phyloP scores from a whole-genome alignment of 2,113 vertebrate species.

The Coptodon rendalli region DNA sequence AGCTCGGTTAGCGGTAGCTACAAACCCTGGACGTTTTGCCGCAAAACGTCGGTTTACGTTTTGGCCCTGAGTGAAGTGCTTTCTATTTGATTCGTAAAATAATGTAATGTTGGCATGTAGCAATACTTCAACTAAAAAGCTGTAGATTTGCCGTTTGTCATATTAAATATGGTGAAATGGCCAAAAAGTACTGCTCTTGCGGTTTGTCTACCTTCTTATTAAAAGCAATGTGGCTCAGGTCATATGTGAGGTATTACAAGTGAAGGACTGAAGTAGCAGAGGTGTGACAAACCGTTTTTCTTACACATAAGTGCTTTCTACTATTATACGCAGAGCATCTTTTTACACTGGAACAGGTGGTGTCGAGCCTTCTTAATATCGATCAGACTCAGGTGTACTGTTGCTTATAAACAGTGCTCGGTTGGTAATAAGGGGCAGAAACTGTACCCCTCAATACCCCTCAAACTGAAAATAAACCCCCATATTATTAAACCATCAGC shows the following conservation, averaged over 20 bases:
- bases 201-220: not conserved
- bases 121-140: not conserved
- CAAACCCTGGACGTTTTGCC: not conserved
- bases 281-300: not conserved
- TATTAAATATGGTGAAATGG: not conserved
- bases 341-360: not conserved
- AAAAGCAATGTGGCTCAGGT: not conserved
- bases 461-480: not conserved
- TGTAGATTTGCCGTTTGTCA: not conserved
- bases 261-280: accelerated
- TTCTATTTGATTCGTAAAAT: not conserved
- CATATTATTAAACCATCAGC: not conserved
- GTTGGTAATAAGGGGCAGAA: not conserved
- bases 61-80: not conserved
- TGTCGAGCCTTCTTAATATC: not conserved
- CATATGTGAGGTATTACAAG: not conserved
- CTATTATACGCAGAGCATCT: not conserved
- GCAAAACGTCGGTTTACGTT: not conserved
- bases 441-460: not conserved
- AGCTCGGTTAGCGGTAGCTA: not conserved
- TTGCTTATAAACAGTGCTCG: not conserved
- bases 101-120: not conserved
- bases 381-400: not conserved
- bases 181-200: not conserved
- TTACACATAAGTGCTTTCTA: accelerated